Conservation (phyloP, 2,113 vertebrate genomes). For the Tauraco erythrolophus region DNA sequence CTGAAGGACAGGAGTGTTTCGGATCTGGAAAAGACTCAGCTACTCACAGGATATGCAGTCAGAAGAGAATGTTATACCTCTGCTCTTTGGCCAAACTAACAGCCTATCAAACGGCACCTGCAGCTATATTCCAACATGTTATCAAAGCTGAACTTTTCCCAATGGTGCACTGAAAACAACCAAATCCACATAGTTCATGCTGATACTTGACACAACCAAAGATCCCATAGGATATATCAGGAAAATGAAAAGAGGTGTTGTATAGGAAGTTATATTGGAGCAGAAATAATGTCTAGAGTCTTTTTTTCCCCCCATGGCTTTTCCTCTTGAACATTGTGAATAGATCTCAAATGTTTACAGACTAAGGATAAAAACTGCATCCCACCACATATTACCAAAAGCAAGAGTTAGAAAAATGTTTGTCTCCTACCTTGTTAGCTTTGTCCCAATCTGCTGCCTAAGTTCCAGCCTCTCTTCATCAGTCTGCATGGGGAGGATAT, state of each 20-base stretch:
- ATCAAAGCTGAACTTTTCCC: not conserved
- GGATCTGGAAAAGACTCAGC: not conserved
- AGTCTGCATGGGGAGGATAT: conserved; percentile 95
- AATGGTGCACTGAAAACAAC: not conserved
- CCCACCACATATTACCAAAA: not conserved
- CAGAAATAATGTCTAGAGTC: not conserved
- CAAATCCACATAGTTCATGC: not conserved
- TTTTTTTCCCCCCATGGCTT: not conserved
- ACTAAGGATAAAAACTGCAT: not conserved
- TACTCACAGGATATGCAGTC: not conserved
- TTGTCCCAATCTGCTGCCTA: conserved; percentile 96
- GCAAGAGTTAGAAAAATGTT: not conserved
- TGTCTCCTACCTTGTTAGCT: conserved; percentile 89
- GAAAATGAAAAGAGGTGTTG: not conserved
- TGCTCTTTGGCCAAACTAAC: not conserved
- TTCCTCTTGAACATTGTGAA: not conserved
- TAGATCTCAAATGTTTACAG: not conserved
- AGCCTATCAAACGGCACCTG: not conserved
- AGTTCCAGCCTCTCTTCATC: conserved; percentile 95
- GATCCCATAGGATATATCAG: not conserved
- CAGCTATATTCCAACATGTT: not conserved
- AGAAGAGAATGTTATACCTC: not conserved
- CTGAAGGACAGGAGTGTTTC: not conserved
- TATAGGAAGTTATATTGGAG: not conserved
- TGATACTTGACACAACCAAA: not conserved